These are phyloP conservation scores for Phoenoteleia sp. DNA, from an alignment of 2,888 invertebrate species.

Conservation along the genomic window DNA sequence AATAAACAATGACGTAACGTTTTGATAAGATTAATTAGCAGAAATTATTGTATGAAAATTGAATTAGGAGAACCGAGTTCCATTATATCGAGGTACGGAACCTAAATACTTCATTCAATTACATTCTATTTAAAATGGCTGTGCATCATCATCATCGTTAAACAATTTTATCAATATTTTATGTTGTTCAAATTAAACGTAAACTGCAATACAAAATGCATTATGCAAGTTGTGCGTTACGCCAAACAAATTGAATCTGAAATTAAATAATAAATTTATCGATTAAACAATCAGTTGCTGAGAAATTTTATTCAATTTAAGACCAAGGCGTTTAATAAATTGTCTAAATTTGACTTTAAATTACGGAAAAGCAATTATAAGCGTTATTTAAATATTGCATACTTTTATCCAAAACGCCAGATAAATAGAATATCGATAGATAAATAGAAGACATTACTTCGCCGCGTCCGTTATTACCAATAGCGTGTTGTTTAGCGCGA, in stretches of 20 bases:
- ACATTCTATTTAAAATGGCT: conserved; percentile 50
- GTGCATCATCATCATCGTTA: too few relatives aligned
- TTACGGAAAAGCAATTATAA: not conserved
- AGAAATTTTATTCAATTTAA: not conserved
- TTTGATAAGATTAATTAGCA: conserved; percentile 52
- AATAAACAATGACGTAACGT: conserved; percentile 41
- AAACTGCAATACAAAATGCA: too few relatives aligned
- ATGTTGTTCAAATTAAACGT: too few relatives aligned
- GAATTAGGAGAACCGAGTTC: conserved; percentile 26
- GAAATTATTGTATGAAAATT: conserved; percentile 57
- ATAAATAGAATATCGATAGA: conserved; percentile 45
- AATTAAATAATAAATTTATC: too few relatives aligned
- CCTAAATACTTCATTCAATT: conserved; percentile 57
- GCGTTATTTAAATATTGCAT: conserved; percentile 14
- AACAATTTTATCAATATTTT: too few relatives aligned
- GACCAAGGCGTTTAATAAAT: not conserved
- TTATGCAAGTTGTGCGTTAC: too few relatives aligned
- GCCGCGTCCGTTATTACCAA: conserved; percentile 45
- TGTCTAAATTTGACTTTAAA: not conserved
- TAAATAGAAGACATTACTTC: conserved; percentile 23
- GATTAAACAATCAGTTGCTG: too few relatives aligned
- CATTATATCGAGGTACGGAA: conserved; percentile 26
- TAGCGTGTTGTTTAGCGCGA: conserved; percentile 56
- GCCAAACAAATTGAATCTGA: too few relatives aligned
- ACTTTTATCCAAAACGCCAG: conserved; percentile 11